Evolutionary conservation across 2,888 invertebrate species (phyloP).

Genomic region (Nudaria mundana): DNA sequence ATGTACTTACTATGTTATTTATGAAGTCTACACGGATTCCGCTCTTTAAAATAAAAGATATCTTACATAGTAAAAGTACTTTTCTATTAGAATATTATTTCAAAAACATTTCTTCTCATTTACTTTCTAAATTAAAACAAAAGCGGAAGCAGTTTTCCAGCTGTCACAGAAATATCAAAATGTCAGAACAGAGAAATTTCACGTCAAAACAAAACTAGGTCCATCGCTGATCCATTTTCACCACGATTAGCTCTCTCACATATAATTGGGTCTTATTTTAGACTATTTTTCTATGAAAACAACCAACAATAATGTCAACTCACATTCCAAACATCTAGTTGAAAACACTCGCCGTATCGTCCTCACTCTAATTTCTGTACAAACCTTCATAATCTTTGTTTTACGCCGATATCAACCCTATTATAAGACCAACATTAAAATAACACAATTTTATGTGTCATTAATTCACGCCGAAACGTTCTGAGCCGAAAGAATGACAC

Average conservation of each 20-base stretch:
- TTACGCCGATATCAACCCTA: conserved; percentile 34
- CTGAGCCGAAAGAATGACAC: conserved; percentile 32
- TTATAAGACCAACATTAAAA: conserved; percentile 50
- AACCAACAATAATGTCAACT: conserved; percentile 35
- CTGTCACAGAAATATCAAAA: no score
- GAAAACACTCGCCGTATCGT: conserved; percentile 18
- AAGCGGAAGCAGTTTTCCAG: no score
- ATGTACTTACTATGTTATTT: no score
- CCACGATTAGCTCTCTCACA: conserved; percentile 20
- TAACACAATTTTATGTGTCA: conserved; percentile 51
- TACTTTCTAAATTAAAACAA: no score
- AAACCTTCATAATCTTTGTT: conserved; percentile 41
- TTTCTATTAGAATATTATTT: no score
- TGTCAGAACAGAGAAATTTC: not conserved
- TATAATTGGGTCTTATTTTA: conserved; percentile 29
- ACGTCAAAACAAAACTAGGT: conserved; percentile 18
- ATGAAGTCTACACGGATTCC: no score
- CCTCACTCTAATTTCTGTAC: conserved; percentile 29
- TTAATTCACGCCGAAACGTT: conserved; percentile 39
- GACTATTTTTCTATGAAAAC: conserved; percentile 24
- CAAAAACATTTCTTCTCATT: no score
- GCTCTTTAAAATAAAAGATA: no score
- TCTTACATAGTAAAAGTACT: no score
- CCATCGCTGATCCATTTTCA: conserved; percentile 21
- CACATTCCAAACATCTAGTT: conserved; percentile 18